Percentiles rank a stretch among this genome's conserved stretches.
These are phyloP conservation scores for Lysandra coridon DNA, from an alignment of 2,888 invertebrate genomes.

Conservation along the genomic window DNA sequence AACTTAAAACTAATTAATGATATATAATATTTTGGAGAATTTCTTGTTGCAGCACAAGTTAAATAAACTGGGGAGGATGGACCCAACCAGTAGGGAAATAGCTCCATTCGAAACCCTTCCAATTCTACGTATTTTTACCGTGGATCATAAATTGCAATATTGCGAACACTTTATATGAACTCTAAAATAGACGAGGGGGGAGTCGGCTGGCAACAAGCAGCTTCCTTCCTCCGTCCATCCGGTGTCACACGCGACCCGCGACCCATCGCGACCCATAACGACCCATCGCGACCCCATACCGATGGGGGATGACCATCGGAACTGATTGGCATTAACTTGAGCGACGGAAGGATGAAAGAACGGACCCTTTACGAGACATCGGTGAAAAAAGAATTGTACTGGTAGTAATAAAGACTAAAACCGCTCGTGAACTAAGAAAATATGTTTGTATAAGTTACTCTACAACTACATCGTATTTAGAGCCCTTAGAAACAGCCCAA, in stretches of 20 bases:
- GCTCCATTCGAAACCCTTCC: background rate
- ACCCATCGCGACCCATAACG: slow-evolving; percentile 44
- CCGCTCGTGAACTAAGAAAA: no score
- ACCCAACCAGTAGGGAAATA: background rate
- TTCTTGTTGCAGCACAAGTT: background rate
- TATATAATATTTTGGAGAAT: background rate
- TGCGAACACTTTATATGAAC: slow-evolving; percentile 62
- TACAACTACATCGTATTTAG: no score
- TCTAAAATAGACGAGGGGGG: slow-evolving; percentile 79
- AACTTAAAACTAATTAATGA: no score
- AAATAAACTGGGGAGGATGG: background rate
- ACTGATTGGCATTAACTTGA: background rate
- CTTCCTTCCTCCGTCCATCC: slow-evolving; percentile 79
- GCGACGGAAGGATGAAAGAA: background rate
- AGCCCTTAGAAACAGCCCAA: no score
- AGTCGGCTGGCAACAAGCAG: slow-evolving; percentile 74
- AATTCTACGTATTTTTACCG: background rate
- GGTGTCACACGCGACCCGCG: slow-evolving; percentile 75
- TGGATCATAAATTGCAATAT: slow-evolving; percentile 37
- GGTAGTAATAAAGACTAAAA: background rate
- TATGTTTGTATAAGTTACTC: no score
- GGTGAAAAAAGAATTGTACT: background rate
- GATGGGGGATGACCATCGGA: slow-evolving; percentile 47
- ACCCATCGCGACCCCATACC: slow-evolving; percentile 43
- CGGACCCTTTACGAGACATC: background rate